Conservation (phyloP, 2,888 invertebrate species). For the Margaritifera margaritifera region DNA sequence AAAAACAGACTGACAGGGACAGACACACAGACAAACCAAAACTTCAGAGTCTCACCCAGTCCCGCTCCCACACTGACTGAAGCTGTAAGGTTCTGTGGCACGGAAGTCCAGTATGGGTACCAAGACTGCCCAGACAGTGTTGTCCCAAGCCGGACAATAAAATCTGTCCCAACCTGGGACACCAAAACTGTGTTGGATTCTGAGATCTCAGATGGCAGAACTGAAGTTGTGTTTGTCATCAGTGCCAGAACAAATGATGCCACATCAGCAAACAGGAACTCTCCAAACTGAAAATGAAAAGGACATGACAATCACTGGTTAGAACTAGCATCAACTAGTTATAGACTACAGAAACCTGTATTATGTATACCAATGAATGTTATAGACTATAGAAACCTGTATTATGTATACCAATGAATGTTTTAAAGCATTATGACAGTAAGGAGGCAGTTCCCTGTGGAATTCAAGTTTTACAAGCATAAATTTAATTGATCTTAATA, state of each 20-base stretch:
- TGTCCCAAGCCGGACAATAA: constrained; percentile 19
- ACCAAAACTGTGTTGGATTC: constrained; percentile 31
- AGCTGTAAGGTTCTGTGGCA: constrained; percentile 21
- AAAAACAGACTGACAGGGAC: background rate
- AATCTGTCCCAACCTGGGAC: constrained; percentile 33
- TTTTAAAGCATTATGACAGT: no score
- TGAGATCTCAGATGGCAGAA: constrained; percentile 33
- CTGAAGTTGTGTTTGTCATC: constrained; percentile 28
- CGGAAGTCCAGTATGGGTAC: constrained; percentile 21
- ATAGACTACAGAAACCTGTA: no score
- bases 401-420: no score
- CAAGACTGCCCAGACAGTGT: constrained; percentile 9
- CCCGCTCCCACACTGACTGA: constrained; percentile 25
- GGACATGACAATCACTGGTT: no score
- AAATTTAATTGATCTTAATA: no score
- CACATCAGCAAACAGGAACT: constrained; percentile 54
- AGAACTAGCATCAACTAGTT: no score
- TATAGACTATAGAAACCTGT: no score
- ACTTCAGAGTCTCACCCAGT: constrained; percentile 8
- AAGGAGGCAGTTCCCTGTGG: no score
- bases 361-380: no score
- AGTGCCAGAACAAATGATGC: constrained; percentile 35
- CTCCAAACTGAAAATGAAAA: constrained; percentile 39
- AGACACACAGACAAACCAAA: background rate
- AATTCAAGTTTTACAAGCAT: no score